Conservation (phyloP, 2,797 vertebrate genomes). For the Platyrinchus mystaceus region DNA sequence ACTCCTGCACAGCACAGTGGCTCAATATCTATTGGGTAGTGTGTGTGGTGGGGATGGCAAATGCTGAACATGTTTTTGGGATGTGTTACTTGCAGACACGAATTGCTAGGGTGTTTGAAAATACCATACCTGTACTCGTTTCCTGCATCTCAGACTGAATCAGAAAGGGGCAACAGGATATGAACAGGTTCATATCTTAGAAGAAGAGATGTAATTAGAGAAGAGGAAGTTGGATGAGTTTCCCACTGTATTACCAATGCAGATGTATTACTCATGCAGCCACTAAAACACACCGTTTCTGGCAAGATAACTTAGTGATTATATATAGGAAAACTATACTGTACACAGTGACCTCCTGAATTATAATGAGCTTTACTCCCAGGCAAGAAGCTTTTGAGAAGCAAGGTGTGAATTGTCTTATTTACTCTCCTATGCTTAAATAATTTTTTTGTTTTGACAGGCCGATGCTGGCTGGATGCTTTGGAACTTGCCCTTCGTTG, state of each 20-base stretch:
- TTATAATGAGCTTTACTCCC: neutral
- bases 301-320: neutral
- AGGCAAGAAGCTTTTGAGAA: neutral
- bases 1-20: accelerated
- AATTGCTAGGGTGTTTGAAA: neutral
- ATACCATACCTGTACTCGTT: accelerated
- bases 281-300: neutral
- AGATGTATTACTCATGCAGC: neutral
- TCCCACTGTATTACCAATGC: neutral
- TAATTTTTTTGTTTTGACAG: constrained; percentile 70
- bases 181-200: neutral
- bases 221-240: neutral
- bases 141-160: neutral
- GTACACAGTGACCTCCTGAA: neutral
- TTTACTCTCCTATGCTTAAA: neutral
- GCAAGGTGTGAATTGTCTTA: neutral
- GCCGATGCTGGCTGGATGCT: constrained; percentile 97
- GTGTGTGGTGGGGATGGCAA: neutral
- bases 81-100: neutral
- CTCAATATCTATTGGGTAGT: accelerated
- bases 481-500: constrained; percentile 93
- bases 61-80: neutral
- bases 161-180: neutral
- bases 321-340: neutral
- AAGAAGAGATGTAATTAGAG: neutral